Base-by-base conservation (phyloP, 2,888 invertebrate genomes). In the Lagria hirta region DNA sequence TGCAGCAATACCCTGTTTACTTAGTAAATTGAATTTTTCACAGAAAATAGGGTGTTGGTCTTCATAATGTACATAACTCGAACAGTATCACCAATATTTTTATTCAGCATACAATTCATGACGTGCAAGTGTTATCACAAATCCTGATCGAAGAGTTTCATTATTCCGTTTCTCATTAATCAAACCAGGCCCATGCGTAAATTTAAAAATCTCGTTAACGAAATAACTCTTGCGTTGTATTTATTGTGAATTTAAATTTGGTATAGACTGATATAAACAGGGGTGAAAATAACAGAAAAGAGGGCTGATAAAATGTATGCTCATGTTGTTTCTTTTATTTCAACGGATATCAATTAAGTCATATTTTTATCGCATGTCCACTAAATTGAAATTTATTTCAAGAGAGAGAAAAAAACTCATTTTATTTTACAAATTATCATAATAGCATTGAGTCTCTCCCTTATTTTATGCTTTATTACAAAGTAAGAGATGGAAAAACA, bases 141-240 rank as follows among this genome's bases (percentile, higher is more conserved):
- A 66, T 66, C 65, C 65, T 58, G 62, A 68, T 69, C 67, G 67
- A 66, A 68, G 63, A 60, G 65, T 66, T 67, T 63, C 66, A 67
- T 69, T 67, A 66, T 68, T 67, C 65, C 65, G 60, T 65, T 62
- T 65, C 64, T 65, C 69, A 68, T 69, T 68, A 69, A 68, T 69
- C 68, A 68, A 63, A 69, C 58, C 58, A 32, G 57, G 58, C 57
- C 62, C 61, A 58, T 63, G 62, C 64, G 66, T 67, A 65, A 65
- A 68, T 67, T 65, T 64, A 68, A 68, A 68, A 67, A 66, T 66
- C 66, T 66, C 66, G 66, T 68, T 67, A 68, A 68, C 64, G 66
- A 62, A 68, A 67, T 66, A 66, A 62, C 64, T 64, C 64, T 62
- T 63, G 64, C 65, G 60, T 58, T 57, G 60, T 65, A 65, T 67